Evolutionary conservation across 2,797 vertebrate genomes (phyloP).

Genomic region (Botia almorhae): DNA sequence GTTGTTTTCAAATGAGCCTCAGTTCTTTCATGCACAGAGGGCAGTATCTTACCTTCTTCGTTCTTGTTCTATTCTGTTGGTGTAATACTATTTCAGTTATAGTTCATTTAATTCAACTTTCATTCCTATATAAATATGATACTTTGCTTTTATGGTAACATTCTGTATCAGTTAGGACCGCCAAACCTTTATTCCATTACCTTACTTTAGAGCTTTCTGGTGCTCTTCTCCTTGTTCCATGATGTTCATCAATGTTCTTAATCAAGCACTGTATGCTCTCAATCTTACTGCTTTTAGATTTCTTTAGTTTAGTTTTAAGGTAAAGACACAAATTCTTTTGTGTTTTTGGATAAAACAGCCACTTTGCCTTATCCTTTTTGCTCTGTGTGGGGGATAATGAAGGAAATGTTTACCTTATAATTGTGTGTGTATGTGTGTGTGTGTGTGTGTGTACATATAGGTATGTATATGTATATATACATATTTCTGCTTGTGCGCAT

Average conservation of each 20-base stretch:
- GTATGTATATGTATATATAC: slow-evolving; percentile 29
- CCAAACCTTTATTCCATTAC: neutral
- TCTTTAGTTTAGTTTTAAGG: slow-evolving; percentile 16
- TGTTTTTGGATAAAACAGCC: slow-evolving; percentile 46
- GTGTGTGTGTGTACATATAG: neutral
- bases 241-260: slow-evolving; percentile 4
- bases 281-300: slow-evolving; percentile 22
- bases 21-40: neutral
- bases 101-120: neutral
- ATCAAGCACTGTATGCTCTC: slow-evolving; percentile 8
- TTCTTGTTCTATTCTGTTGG: slow-evolving; percentile 3
- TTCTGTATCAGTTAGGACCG: slow-evolving; percentile 15
- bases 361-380: slow-evolving; percentile 58
- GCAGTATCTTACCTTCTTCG: neutral
- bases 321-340: slow-evolving; percentile 16
- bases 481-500: slow-evolving; percentile 46
- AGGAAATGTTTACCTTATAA: slow-evolving; percentile 57
- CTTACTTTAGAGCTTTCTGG: neutral
- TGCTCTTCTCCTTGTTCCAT: slow-evolving; percentile 22
- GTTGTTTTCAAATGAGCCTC: neutral
- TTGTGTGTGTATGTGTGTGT: slow-evolving; percentile 55
- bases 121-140: slow-evolving; percentile 5
- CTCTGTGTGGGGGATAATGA: slow-evolving; percentile 49
- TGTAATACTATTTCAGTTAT: neutral
- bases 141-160: neutral